Conservation (phyloP, 2,113 vertebrate genomes). For the Trematomus loennbergii region DNA sequence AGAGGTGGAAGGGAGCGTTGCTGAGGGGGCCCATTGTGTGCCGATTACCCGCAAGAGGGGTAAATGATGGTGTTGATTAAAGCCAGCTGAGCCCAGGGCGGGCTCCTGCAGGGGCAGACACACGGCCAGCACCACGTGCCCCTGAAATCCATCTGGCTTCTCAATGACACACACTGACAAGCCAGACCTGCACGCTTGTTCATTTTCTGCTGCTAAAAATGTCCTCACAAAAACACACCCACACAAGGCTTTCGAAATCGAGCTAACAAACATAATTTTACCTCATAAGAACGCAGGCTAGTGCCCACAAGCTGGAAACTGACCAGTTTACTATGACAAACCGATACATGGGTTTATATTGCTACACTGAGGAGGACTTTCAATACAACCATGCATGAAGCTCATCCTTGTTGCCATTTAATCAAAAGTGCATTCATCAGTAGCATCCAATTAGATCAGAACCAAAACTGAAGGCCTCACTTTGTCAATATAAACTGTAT, state of each 20-base stretch:
- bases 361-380: conserved; percentile 22
- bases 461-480: too few relatives aligned
- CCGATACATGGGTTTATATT: background rate
- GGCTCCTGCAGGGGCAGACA: conserved; percentile 43
- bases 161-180: conserved; percentile 38
- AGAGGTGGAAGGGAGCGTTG: conserved; percentile 18
- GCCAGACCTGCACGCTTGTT: conserved; percentile 11
- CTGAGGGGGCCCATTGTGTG: conserved; percentile 72
- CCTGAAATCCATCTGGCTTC: conserved; percentile 60
- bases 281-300: background rate
- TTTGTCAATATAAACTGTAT: background rate
- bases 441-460: too few relatives aligned
- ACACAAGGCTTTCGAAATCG: conserved; percentile 32
- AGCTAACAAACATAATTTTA: conserved; percentile 21
- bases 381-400: background rate
- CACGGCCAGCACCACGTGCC: conserved; percentile 37
- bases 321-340: conserved; percentile 11
- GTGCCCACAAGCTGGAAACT: conserved; percentile 4
- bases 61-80: conserved; percentile 74
- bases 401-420: too few relatives aligned
- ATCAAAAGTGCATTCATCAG: too few relatives aligned
- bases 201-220: conserved; percentile 27
- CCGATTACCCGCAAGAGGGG: conserved; percentile 59
- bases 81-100: conserved; percentile 74
- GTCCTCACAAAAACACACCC: conserved; percentile 21